Evolutionary conservation across 2,797 vertebrate genomes (phyloP), one percentile per base, ranked within the genome.

Genomic region (Eulemur albifrons): DNA sequence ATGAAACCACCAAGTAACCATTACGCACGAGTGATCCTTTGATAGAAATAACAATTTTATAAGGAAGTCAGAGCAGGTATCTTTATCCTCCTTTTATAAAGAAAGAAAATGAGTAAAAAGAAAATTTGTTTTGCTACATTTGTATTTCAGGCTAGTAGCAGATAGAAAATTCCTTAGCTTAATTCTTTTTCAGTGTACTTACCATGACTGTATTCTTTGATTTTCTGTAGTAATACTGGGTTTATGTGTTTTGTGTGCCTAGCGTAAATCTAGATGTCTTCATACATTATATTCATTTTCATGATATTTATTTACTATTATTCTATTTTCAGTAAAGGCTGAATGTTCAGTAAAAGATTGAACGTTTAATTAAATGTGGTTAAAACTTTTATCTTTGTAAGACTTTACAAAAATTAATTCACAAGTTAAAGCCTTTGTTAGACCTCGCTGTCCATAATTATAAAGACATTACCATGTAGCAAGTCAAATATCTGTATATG

Each of bases 351-450:
- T 96, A 75, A 88, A 80, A 48, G 65, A 93, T 91, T 85, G 67
- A 38, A 38, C 85, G 13, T 76, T 92, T 65, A 63, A 54, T 61
- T 81, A 75, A 57, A 8, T 90, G 7, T 61, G 40, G 65, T 79
- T 96, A 76, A 85, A 81, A 72, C 40, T 85, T 88, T 61, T 65
- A 48, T 76, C 38, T 75, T 76, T 93, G 4, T 80, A 92, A 95
- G 9, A 65, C 45, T 75, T 84, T 73, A 88, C 43, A 81, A 57
- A 94, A 91, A 43, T 61, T 70, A 82, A 86, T 88, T 93, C 21
- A 50, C 45, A 67, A n/a, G 25, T 57, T 95, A 72, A 91, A 85
- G 45, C 30, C 11, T 80, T 93, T 93, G 32, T 80, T 63, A 88
- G 59, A 75, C 15, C 61, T 75, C 80, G 10, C 38, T 80, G 21